phyloP scores from a whole-genome alignment of 2,797 vertebrate species.

The Falco peregrinus region DNA sequence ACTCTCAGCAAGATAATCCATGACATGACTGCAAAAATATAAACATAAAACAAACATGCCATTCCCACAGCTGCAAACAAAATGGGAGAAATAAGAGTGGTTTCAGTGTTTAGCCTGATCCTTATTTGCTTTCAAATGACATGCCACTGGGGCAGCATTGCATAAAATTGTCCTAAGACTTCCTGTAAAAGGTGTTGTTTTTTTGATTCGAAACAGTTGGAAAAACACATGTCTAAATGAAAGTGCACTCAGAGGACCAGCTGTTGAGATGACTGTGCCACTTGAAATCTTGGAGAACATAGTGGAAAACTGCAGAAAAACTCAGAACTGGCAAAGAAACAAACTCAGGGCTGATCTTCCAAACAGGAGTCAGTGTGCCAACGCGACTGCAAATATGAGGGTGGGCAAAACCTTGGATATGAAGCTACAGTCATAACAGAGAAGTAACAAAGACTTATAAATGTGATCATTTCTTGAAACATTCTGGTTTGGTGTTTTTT shows the following conservation, averaged over 20 bases:
- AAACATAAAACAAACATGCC: background rate
- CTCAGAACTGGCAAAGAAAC: background rate
- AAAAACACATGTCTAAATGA: conserved; percentile 31
- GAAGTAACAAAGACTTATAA: background rate
- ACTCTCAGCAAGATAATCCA: background rate
- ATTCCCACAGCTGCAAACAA: background rate
- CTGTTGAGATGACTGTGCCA: background rate
- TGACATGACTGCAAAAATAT: background rate
- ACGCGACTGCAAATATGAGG: background rate
- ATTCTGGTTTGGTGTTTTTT: background rate
- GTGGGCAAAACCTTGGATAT: background rate
- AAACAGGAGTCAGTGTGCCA: background rate
- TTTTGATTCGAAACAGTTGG: conserved; percentile 38
- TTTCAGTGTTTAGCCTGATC: background rate
- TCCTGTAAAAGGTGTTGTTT: background rate
- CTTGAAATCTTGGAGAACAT: background rate
- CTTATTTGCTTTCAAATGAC: conserved; percentile 25
- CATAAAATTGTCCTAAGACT: conserved; percentile 18
- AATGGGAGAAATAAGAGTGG: background rate
- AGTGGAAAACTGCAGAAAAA: background rate
- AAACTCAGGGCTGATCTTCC: background rate
- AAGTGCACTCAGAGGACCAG: background rate
- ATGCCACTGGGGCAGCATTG: background rate
- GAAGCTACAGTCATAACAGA: background rate
- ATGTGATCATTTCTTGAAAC: background rate